A percentile compares a stretch with the other conserved stretches of the same genome.
phyloP scores from a whole-genome alignment of 2,113 vertebrate genomes.

The Notechis scutatus region DNA sequence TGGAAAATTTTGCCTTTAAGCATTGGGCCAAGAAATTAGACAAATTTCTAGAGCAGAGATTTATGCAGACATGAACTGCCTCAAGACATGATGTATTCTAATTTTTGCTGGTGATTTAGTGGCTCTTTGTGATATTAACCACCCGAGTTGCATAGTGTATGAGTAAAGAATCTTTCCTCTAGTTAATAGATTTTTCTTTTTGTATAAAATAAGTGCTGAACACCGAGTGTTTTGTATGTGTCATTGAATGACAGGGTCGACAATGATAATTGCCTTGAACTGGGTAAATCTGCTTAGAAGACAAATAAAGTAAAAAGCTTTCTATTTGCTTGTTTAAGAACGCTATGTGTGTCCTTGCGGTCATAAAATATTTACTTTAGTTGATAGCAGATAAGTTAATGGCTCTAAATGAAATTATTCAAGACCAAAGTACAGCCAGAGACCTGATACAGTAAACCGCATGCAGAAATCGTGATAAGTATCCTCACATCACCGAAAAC shows the following conservation, averaged over 20 bases:
- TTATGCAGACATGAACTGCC: background rate
- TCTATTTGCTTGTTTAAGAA: constrained; percentile 5
- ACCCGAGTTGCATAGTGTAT: background rate
- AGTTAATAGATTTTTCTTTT: background rate
- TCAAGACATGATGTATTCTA: background rate
- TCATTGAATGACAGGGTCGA: background rate
- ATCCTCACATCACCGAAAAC: constrained; percentile 27
- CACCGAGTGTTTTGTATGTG: background rate
- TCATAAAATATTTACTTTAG: constrained; percentile 35
- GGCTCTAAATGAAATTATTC: constrained; percentile 49
- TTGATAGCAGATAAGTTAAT: constrained; percentile 7
- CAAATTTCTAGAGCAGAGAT: background rate
- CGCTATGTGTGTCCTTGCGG: background rate
- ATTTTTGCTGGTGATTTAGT: background rate
- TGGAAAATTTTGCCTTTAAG: background rate
- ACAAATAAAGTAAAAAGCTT: constrained; percentile 11
- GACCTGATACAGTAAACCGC: background rate
- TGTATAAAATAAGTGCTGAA: background rate
- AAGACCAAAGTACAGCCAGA: constrained; percentile 50
- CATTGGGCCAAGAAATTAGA: background rate
- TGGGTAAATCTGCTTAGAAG: background rate
- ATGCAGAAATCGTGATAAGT: constrained; percentile 46
- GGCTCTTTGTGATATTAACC: background rate
- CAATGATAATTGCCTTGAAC: background rate
- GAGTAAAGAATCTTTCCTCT: background rate